Evolutionary conservation across 2,888 invertebrate species (phyloP).

Genomic region (Thumatha senex): DNA sequence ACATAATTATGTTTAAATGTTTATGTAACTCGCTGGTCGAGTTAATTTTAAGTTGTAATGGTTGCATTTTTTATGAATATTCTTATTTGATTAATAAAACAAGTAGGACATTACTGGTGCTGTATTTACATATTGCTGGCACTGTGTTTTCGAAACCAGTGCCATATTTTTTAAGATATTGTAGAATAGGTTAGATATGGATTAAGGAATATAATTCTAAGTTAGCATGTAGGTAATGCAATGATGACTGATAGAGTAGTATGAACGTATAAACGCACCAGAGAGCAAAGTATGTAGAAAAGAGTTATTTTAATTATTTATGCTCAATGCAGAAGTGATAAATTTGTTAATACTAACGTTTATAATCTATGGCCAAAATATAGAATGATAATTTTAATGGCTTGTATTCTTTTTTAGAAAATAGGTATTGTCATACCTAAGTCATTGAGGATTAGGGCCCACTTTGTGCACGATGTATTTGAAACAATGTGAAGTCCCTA

Average conservation of each 20-base stretch:
- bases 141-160: no score
- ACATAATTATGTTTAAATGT: constrained; percentile 7
- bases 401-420: no score
- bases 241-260: constrained; percentile 8
- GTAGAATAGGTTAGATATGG: neutral
- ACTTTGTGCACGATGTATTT: no score
- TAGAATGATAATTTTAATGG: neutral
- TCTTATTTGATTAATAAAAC: constrained; percentile 9
- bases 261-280: constrained; percentile 1
- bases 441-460: no score
- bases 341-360: no score
- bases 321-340: no score
- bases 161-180: neutral
- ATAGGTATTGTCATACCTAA: no score
- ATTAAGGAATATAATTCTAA: neutral
- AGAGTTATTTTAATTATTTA: neutral
- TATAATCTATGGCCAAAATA: no score
- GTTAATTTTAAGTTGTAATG: constrained; percentile 12
- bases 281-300: neutral
- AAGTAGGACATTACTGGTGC: neutral
- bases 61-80: constrained; percentile 14
- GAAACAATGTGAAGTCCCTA: no score
- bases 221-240: constrained; percentile 5
- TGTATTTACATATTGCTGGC: neutral
- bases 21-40: constrained; percentile 34